phyloP scores from a whole-genome alignment of 2,797 vertebrate genomes.

The Coendou prehensilis region DNA sequence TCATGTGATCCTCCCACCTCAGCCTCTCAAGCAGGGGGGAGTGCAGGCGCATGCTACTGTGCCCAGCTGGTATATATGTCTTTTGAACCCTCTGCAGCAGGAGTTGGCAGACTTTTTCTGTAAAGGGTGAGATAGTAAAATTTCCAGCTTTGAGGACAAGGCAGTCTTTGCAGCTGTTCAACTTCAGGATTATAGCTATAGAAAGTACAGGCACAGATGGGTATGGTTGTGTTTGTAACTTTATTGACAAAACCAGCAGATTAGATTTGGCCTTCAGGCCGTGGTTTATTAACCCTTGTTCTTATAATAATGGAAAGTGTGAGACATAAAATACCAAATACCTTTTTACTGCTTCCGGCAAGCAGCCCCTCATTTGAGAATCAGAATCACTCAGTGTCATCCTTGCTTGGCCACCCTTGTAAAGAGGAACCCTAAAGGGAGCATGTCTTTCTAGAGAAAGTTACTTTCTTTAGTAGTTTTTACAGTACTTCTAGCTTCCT shows the following conservation, averaged over 20 bases:
- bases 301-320: conserved; percentile 40
- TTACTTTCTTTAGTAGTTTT: background rate
- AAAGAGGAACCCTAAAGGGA: background rate
- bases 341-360: conserved; percentile 45
- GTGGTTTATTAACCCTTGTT: conserved; percentile 62
- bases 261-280: conserved; percentile 18
- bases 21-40: background rate
- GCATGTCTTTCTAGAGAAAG: conserved; percentile 56
- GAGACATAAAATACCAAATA: conserved; percentile 49
- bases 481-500: background rate
- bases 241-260: conserved; percentile 58
- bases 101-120: background rate
- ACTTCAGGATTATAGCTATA: background rate
- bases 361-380: conserved; percentile 18
- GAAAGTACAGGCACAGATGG: conserved; percentile 31
- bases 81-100: conserved; percentile 43
- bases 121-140: background rate
- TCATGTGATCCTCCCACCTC: background rate
- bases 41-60: background rate
- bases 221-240: conserved; percentile 28
- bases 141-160: conserved; percentile 38
- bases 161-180: background rate
- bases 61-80: background rate
- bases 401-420: background rate
- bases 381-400: background rate